Conservation (phyloP, 2,797 vertebrate genomes). For the Bradypus variegatus region DNA sequence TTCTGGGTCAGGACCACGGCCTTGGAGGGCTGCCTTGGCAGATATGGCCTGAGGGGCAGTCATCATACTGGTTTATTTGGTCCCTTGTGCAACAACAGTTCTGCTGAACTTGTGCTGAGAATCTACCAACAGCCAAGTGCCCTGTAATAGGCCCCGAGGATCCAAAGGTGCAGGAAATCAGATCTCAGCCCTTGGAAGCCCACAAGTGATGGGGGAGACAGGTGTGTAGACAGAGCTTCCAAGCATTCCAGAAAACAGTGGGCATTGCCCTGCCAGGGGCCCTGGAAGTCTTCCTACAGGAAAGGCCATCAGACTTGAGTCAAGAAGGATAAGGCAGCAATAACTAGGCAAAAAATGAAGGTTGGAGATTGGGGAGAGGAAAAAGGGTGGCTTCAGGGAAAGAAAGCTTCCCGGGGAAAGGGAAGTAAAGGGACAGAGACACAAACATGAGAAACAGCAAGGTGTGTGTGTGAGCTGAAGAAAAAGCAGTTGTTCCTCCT, state of each 20-base stretch:
- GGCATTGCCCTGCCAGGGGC: neutral
- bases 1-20: neutral
- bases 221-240: neutral
- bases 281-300: neutral
- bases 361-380: no score
- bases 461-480: neutral
- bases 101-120: neutral
- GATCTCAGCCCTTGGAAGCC: no score
- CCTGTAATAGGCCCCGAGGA: no score
- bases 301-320: neutral
- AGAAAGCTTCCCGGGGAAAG: neutral
- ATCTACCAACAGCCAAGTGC: neutral
- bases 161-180: neutral
- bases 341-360: neutral
- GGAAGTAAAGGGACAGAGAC: neutral
- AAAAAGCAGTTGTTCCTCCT: no score
- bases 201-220: neutral
- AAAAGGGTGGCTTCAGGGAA: neutral
- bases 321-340: neutral
- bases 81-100: neutral
- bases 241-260: neutral
- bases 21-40: neutral
- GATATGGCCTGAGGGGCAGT: neutral
- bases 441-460: neutral
- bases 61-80: neutral